Evolutionary conservation across 2,888 invertebrate genomes (phyloP).

Genomic region (Eupithecia pulchellata): DNA sequence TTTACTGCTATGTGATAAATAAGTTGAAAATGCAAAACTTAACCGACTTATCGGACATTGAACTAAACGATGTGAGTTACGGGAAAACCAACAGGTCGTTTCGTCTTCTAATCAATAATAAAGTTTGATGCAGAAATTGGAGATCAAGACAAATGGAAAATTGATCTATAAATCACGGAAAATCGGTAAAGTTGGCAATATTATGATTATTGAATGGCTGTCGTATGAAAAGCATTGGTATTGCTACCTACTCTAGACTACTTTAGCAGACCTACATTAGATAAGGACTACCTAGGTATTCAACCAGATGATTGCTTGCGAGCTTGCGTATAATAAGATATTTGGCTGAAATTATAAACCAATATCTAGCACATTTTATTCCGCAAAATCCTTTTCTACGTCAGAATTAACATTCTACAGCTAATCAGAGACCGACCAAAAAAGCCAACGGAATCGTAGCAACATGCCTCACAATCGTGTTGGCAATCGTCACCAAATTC

Average conservation of each 20-base stretch:
- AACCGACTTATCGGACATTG: conserved; percentile 29
- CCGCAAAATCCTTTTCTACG: not conserved
- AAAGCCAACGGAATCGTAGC: not conserved
- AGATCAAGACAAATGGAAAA: not conserved
- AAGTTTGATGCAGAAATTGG: not conserved
- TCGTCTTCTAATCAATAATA: not conserved
- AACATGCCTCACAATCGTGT: not conserved
- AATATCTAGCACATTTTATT: not conserved
- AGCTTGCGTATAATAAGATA: not conserved
- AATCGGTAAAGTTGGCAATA: not conserved
- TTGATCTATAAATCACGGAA: not conserved
- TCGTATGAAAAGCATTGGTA: not conserved
- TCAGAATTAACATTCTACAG: not conserved
- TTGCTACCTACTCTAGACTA: not conserved
- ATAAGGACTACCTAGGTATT: not conserved
- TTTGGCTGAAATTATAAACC: not conserved
- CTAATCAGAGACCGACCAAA: not conserved
- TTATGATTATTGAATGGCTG: too few relatives aligned
- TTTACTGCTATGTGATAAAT: conserved; percentile 30
- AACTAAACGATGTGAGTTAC: conserved; percentile 14
- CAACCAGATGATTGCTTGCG: not conserved
- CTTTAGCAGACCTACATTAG: not conserved
- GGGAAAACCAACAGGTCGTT: conserved; percentile 17
- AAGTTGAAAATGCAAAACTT: conserved; percentile 30
- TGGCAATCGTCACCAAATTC: conserved; percentile 10